Conservation (phyloP, 2,113 vertebrate species). For the Cyanoderma ruficeps region DNA sequence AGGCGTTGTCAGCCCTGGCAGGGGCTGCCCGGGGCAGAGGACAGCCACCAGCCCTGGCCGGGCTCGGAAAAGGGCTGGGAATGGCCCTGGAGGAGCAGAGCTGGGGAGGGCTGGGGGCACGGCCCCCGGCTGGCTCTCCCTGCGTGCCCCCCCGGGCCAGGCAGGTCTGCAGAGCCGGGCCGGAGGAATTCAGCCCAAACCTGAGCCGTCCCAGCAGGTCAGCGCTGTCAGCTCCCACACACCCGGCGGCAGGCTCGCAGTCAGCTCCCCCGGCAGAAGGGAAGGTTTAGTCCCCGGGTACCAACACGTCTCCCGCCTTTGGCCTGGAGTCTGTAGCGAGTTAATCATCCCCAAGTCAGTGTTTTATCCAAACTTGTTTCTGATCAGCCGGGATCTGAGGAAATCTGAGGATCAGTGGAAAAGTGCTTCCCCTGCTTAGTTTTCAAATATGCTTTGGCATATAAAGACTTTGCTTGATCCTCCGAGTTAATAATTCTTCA, state of each 20-base stretch:
- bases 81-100: no score
- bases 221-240: background rate
- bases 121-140: accelerated
- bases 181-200: background rate
- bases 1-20: background rate
- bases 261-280: background rate
- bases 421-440: background rate
- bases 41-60: background rate
- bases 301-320: background rate
- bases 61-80: no score
- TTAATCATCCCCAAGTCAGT: background rate
- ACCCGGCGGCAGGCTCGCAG: background rate
- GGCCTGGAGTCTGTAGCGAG: background rate
- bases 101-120: background rate
- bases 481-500: conserved; percentile 61
- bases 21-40: background rate
- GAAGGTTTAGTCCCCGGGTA: background rate
- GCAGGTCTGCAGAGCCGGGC: accelerated
- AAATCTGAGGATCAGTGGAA: background rate
- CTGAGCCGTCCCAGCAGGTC: accelerated
- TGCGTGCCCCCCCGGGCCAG: accelerated
- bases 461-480: conserved; percentile 50
- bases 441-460: conserved; percentile 16
- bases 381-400: background rate
- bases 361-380: background rate